Base-by-base conservation (phyloP, 2,797 vertebrate genomes). In the Hydrolagus colliei region DNA sequence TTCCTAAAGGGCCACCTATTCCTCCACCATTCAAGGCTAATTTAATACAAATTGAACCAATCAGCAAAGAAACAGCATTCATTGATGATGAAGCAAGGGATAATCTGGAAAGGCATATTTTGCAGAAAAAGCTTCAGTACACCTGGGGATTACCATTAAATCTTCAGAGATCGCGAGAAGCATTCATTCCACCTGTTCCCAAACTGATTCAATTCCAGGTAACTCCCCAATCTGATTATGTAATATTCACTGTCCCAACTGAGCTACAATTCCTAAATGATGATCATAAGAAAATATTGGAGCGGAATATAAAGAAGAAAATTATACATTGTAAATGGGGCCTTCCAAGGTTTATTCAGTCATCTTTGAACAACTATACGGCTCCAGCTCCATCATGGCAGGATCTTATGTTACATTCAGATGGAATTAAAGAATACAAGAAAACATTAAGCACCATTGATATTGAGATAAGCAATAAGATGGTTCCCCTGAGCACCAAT, bases 301-400 rank as follows among this genome's bases (percentile, higher is more conserved):
- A 75, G 27, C 63, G 63, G 4, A 62, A 41, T 67, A 5, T 22
- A 75, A 73, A 20, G 62, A 73, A 86, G 63, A 63, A 11, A 32
- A 59, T 61, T 63, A 22, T 86, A 73, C 62, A 86, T 63, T 22
- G 22, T 11, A 75, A 86, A 86, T 73, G 52, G 6, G 85, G 85
- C 22, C 73, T 75, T 35, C 85, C 85, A 1, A 86, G 63, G 72
- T 4, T 62, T 27, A 27, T 86, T 75, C 22, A 22, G 22, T 82
- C 79, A 20, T 82, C 79, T 82, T 82, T 82, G 65, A 18, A 10
- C 20, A 82, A 82, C 20, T 82, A 67, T 82, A 41, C 67, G 63
- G 63, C 65, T 68, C 63, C 27, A 9, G 63, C 27, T 68, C 79
- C 79, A 82, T 68, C 79, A 41, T 32, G 65, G 32, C 65, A 82